Base-by-base conservation (phyloP, 2,797 vertebrate species). In the Amblyraja radiata region DNA sequence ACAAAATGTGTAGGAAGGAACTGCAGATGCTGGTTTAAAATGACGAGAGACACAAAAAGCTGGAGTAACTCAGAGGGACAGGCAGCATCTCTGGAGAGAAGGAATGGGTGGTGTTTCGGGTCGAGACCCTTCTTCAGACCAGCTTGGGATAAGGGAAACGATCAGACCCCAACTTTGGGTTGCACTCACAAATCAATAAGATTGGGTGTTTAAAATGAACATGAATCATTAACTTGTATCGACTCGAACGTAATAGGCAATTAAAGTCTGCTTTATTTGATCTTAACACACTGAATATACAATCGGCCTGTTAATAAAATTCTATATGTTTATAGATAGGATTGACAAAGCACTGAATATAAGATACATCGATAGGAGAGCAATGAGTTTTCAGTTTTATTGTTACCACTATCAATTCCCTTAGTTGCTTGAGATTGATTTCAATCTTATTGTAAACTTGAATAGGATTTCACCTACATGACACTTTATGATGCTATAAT, bases 391-490 rank as follows among this genome's bases (percentile, higher is more conserved):
- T 36, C 28, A 32, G 7, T 88, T 88, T n/a, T 39, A 23, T 68
- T 88, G 84, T 28, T 68, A 16, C 28, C n/a, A 32, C 21, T 65
- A 88, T 21, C 84, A 88, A 65, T 68, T 65, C 7, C n/a, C 84
- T 88, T 68, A 36, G 32, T n/a, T 18, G 63, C 4, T 65, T 68
- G 84, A 36, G 61, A 88, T 88, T 88, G 84, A 88, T 88, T 65
- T 88, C 32, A 88, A 88, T 68, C 18, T 68, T 68, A 88, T 68
- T 68, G 63, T 68, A 65, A 68, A 68, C n/a, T 68, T 92, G 68
- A 92, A 92, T 92, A 92, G 21, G 71, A 92, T 92, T 92, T 76
- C 71, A 92, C 76, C 39, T 76, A 28, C 68, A 25, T 28, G 21
- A 28, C 39, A 92, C 4, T 25, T 76, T 92, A 39, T 54, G 36